Percentiles rank a stretch among this genome's conserved stretches.
phyloP scores from a whole-genome alignment of 2,113 vertebrate genomes.

The Aptenodytes patagonicus region DNA sequence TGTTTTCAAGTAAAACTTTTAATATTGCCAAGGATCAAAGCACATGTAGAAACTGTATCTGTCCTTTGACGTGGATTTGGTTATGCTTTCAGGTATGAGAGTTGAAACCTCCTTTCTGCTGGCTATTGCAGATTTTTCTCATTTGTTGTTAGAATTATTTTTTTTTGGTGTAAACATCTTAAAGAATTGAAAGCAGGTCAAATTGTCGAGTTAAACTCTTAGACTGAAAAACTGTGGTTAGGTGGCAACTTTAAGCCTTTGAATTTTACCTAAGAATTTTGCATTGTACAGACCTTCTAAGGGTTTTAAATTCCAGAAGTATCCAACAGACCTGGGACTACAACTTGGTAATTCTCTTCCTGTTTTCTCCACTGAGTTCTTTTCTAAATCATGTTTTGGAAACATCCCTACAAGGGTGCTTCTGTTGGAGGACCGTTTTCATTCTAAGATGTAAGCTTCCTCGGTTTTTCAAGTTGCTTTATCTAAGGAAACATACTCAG shows the following conservation, averaged over 20 bases:
- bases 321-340: not conserved
- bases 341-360: not conserved
- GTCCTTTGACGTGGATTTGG: not conserved
- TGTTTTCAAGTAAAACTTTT: not conserved
- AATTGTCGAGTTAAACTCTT: not conserved
- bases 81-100: not conserved
- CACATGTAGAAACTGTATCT: not conserved
- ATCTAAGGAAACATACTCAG: not conserved
- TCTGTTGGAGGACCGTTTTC: not conserved
- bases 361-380: not conserved
- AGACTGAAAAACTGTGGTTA: not conserved
- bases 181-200: not conserved
- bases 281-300: not conserved
- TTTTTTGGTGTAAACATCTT: not conserved
- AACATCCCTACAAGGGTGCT: not conserved
- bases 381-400: not conserved
- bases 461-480: not conserved
- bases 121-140: not conserved
- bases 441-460: not conserved
- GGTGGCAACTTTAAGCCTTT: not conserved
- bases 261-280: not conserved
- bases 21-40: not conserved
- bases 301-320: not conserved
- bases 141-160: not conserved
- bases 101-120: not conserved